Conservation (phyloP, 2,797 vertebrate genomes). For the Leptatherina wallacei region DNA sequence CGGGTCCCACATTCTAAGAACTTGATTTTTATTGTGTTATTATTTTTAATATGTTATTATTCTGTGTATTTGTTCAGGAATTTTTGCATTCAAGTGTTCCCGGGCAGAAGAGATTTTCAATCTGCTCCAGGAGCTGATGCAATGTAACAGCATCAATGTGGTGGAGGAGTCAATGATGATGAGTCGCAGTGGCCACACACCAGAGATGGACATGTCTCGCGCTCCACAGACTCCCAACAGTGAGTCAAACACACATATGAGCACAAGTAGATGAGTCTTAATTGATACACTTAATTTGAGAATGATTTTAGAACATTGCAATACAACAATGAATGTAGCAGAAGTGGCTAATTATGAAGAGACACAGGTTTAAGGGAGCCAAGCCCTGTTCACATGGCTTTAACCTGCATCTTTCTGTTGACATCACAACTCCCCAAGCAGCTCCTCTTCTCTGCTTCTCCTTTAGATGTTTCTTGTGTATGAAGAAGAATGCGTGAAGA, state of each 20-base stretch:
- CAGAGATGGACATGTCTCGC: conserved; percentile 88
- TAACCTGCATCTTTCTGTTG: neutral
- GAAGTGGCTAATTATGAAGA: conserved; percentile 25
- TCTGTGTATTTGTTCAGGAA: conserved; percentile 81
- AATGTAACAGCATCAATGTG: conserved; percentile 97
- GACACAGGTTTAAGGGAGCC: conserved; percentile 20
- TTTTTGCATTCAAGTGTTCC: conserved; percentile 98
- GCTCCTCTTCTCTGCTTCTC: neutral
- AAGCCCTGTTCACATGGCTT: neutral
- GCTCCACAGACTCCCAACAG: conserved; percentile 89
- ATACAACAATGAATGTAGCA: conserved; percentile 14
- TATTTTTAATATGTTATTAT: neutral
- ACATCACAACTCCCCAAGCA: neutral
- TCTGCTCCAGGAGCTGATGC: conserved; percentile 98
- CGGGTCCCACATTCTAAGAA: neutral
- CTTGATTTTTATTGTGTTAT: neutral
- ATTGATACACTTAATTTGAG: neutral
- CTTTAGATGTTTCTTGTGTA: neutral
- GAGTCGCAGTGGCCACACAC: conserved; percentile 88
- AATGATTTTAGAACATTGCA: conserved; percentile 39
- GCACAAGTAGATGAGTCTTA: neutral
- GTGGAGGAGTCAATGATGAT: conserved; percentile 95
- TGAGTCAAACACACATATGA: conserved; percentile 66
- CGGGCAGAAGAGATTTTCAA: conserved; percentile 98
- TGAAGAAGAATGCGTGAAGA: neutral